Evolutionary conservation across 1,140 invertebrate genomes (phyloP), one percentile per base, ranked within the genome.

Genomic region (Chelonus insularis): DNA sequence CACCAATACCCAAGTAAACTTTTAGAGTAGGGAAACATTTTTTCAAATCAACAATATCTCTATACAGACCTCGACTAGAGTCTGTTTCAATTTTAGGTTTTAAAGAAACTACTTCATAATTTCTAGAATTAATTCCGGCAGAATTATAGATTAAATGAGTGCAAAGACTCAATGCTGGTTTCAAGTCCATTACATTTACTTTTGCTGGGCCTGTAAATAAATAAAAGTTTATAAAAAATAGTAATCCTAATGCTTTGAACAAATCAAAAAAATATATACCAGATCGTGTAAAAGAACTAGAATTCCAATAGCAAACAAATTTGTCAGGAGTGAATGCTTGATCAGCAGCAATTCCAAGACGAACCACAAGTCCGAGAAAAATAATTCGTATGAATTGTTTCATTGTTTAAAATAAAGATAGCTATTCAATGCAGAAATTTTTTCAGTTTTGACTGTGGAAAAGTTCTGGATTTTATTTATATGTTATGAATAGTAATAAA

Each of bases 71-170:
- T 65, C 89, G 87, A 7, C 87, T 86, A 8, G 86, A 82, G 32
- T 87, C 87, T 34, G 88, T 78, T 67, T 93, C 91, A 6, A 91
- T 74, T 65, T 85, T 84, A 58, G 88, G 87, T 69, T 91, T 88
- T 51, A 88, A 77, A 5, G 90, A 85, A 3, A 86, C 77, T 62
- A 90, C 76, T 72, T 91, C 89, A 72, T 86, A 87, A 41, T 82
- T 88, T 12, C 87, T 86, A 8, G 86, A 79, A 67, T 91, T 88
- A n/a, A 97, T 86, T 8, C 89, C 90, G 11, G 92, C 91, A 72
- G 90, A 96, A 37, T 93, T 92, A 70, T 95, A 95, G 29, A 95
- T 83, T 45, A 95, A 71, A 75, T 95, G 93, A 0, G 91, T 91
- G 81, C 94, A 96, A 69, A 91, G 88, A 16, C 87, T 83, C 7